Percentiles rank a stretch among this genome's conserved stretches.
phyloP scores from a whole-genome alignment of 2,888 invertebrate genomes.

The Caenorhabditis sinica region DNA sequence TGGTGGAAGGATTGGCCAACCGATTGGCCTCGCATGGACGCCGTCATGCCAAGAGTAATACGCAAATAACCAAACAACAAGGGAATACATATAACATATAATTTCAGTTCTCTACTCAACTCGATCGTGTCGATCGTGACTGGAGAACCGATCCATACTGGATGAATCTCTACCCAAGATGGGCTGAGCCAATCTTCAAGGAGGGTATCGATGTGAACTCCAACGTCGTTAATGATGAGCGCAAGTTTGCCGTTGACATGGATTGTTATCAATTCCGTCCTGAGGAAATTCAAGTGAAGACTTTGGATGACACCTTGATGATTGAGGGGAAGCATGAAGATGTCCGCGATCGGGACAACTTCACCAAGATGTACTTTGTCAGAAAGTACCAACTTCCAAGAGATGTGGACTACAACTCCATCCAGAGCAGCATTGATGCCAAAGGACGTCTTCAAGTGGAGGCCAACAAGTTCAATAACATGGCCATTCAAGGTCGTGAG shows the following conservation, averaged over 20 bases:
- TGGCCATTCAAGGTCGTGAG: constrained; percentile 78
- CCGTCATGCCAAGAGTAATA: constrained; percentile 82
- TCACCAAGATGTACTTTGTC: constrained; percentile 83
- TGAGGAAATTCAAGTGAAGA: constrained; percentile 83
- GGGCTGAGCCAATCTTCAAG: constrained; percentile 82
- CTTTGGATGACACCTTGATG: constrained; percentile 82
- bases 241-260: constrained; percentile 81
- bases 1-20: constrained; percentile 83
- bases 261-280: constrained; percentile 83
- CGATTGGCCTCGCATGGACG: constrained; percentile 82
- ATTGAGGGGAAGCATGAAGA: constrained; percentile 83
- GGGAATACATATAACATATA: background rate
- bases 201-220: constrained; percentile 82
- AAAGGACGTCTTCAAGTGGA: constrained; percentile 81
- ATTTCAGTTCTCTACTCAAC: constrained; percentile 81
- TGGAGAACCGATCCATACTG: constrained; percentile 83
- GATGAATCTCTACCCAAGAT: constrained; percentile 81
- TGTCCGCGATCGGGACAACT: constrained; percentile 80
- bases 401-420: constrained; percentile 79
- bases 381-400: constrained; percentile 82
- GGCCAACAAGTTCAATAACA: constrained; percentile 76
- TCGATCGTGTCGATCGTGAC: constrained; percentile 82
- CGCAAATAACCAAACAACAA: background rate
- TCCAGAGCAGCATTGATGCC: constrained; percentile 79
- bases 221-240: constrained; percentile 78